Conservation (phyloP, 2,888 invertebrate species). For the Philonicus albiceps region DNA sequence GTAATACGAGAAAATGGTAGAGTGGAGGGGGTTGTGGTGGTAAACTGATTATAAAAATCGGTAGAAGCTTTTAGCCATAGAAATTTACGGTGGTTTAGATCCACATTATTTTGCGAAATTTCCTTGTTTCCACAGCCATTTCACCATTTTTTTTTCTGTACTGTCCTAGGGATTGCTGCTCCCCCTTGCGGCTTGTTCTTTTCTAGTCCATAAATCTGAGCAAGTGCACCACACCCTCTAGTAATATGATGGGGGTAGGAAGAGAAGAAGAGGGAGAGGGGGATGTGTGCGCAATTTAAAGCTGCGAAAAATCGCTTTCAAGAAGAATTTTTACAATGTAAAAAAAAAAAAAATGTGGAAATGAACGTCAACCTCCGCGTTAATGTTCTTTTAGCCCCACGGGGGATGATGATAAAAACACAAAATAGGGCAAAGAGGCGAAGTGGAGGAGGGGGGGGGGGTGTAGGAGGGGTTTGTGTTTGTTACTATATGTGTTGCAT, state of each 20-base stretch:
- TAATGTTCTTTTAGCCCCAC: not conserved
- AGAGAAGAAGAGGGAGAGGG: not conserved
- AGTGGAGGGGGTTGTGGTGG: not conserved
- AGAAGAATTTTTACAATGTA: not conserved
- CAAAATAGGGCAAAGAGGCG: not conserved
- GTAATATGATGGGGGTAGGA: not conserved
- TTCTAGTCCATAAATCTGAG: conserved; percentile 1
- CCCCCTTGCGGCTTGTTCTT: not conserved
- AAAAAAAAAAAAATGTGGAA: not conserved
- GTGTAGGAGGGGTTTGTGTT: too few relatives aligned
- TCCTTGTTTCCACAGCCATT: not conserved
- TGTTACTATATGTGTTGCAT: not conserved
- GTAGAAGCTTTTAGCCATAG: conserved; percentile 1
- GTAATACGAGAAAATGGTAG: not conserved
- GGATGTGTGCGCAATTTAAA: not conserved
- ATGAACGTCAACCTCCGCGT: not conserved
- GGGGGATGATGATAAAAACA: not conserved
- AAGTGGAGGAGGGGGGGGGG: too few relatives aligned
- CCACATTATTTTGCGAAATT: conserved; percentile 2
- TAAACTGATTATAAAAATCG: conserved; percentile 21
- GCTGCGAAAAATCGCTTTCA: not conserved
- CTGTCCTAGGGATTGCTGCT: not conserved
- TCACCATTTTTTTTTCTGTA: not conserved
- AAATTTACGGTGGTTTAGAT: conserved; percentile 24
- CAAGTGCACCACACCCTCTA: not conserved